phyloP scores from a whole-genome alignment of 2,888 invertebrate species.

The Adineta ricciae region DNA sequence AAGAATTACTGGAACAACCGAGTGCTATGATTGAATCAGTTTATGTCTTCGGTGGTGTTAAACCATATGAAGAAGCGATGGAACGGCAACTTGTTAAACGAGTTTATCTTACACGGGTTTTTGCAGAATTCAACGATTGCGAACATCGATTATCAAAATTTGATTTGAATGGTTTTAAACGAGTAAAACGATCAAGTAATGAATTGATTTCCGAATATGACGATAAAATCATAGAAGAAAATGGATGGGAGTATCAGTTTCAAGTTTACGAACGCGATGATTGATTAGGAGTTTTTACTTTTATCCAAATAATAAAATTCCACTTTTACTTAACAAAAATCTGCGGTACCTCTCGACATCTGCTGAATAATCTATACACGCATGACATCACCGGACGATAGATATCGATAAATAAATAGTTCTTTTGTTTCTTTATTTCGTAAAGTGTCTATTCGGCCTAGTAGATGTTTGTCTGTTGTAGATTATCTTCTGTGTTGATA shows the following conservation, averaged over 20 bases:
- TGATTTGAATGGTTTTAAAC: background rate
- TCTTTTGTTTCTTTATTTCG: no score
- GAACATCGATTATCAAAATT: background rate
- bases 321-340: no score
- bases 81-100: background rate
- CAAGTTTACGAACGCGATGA: background rate
- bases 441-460: no score
- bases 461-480: background rate
- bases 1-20: background rate
- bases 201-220: background rate
- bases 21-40: background rate
- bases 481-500: background rate
- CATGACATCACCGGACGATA: no score
- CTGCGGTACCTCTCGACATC: no score
- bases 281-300: background rate
- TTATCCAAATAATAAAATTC: background rate
- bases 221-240: background rate
- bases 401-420: no score
- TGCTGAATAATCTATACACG: no score
- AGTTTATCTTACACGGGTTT: background rate
- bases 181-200: background rate
- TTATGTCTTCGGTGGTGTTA: background rate
- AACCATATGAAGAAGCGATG: background rate
- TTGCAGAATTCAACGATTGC: background rate
- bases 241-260: constrained; percentile 2